A percentile compares a stretch with the other conserved stretches of the same genome.
Evolutionary conservation across 2,113 vertebrate species (phyloP).

Genomic region (Toxotes chatareus): DNA sequence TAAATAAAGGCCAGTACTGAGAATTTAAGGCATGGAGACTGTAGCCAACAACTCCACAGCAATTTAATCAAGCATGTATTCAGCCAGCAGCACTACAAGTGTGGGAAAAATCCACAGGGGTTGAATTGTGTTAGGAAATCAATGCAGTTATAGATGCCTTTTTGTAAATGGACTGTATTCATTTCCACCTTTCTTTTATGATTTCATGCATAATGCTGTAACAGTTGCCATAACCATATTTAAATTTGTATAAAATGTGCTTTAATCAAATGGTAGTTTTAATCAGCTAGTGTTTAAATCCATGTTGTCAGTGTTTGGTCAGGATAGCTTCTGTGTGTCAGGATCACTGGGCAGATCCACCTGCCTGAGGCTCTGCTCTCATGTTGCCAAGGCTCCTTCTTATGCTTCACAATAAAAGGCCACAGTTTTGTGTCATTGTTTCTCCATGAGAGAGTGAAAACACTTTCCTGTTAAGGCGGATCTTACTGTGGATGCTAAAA

Average conservation of each 20-base stretch:
- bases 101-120: neutral
- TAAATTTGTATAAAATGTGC: neutral
- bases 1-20: neutral
- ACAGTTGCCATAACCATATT: neutral
- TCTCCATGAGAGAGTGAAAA: constrained; percentile 23
- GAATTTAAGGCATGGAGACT: neutral
- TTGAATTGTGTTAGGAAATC: neutral
- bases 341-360: constrained; percentile 26
- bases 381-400: constrained; percentile 15
- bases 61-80: neutral
- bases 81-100: neutral
- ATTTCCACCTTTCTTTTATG: neutral
- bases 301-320: constrained; percentile 24
- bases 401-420: constrained; percentile 30
- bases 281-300: neutral
- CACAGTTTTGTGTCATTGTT: neutral
- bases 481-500: neutral
- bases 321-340: constrained; percentile 42
- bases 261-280: too few relatives aligned
- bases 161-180: neutral
- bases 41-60: neutral
- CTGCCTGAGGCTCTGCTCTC: constrained; percentile 38
- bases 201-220: neutral
- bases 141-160: neutral
- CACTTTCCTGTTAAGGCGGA: neutral